Conservation (phyloP, 2,888 invertebrate genomes). For the Drosophila kanekoi region DNA sequence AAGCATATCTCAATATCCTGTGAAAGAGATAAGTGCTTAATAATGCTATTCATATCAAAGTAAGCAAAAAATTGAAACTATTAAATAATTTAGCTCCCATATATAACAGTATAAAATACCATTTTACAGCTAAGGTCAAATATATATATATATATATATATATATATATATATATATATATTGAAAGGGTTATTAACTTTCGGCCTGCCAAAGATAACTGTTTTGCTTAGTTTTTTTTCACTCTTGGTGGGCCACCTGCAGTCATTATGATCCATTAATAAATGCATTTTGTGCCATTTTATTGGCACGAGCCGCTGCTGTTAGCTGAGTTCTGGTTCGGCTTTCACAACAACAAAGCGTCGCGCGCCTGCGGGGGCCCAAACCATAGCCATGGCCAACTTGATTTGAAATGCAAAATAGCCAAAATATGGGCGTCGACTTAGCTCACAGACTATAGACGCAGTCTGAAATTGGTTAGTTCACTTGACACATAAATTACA, state of each 20-base stretch:
- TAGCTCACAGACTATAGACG: conserved; percentile 2
- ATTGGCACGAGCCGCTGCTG: conserved; percentile 36
- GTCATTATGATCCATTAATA: conserved; percentile 66
- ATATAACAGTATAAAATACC: not conserved
- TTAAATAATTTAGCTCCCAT: too few species aligned
- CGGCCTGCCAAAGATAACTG: not conserved
- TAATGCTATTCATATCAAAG: too few species aligned
- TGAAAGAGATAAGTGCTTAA: too few species aligned
- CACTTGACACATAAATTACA: conserved; percentile 63
- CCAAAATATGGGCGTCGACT: conserved; percentile 47
- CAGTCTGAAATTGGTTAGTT: conserved; percentile 16
- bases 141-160: not conserved
- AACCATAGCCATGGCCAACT: conserved; percentile 61
- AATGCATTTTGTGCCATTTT: conserved; percentile 64
- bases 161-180: not conserved
- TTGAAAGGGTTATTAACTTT: not conserved
- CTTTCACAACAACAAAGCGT: conserved; percentile 66
- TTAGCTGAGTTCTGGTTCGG: conserved; percentile 37
- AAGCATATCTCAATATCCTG: too few species aligned
- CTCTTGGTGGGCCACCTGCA: conserved; percentile 69
- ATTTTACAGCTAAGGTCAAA: not conserved
- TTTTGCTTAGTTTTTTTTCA: conserved; percentile 15
- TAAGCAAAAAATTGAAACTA: too few species aligned
- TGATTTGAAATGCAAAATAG: conserved; percentile 60
- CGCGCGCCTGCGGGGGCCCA: conserved; percentile 70